Evolutionary conservation across 2,797 vertebrate species (phyloP).

Genomic region (Bovichtus variegatus): DNA sequence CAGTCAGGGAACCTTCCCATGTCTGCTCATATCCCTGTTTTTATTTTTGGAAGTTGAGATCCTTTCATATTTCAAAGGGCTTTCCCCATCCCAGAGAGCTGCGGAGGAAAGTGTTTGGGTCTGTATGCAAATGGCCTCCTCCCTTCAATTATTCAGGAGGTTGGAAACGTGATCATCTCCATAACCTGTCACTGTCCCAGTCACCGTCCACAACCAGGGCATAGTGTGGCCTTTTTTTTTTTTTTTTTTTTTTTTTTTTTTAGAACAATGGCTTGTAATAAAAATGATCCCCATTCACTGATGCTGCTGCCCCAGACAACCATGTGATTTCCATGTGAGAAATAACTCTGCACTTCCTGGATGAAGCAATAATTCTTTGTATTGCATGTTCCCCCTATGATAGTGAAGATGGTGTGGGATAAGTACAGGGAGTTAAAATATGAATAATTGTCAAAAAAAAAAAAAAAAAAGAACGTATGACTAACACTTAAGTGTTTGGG

Average conservation of each 20-base stretch:
- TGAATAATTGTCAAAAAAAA: background rate
- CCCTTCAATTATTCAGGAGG: constrained; percentile 77
- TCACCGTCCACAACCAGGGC: constrained; percentile 5
- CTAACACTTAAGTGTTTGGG: background rate
- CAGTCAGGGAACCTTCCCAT: background rate
- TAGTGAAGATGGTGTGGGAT: background rate
- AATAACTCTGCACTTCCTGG: constrained; percentile 16
- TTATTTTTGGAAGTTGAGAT: constrained; percentile 15
- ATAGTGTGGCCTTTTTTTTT: background rate
- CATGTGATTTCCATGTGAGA: constrained; percentile 69
- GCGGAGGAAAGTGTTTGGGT: constrained; percentile 79
- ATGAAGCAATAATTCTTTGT: constrained; percentile 7
- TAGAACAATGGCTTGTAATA: constrained; percentile 13
- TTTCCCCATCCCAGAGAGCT: constrained; percentile 26
- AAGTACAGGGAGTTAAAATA: background rate
- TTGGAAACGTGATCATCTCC: constrained; percentile 57
- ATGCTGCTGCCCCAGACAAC: constrained; percentile 19
- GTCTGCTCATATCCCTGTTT: background rate
- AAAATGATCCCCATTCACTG: constrained; percentile 48
- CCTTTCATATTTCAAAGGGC: constrained; percentile 2
- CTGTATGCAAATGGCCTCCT: constrained; percentile 80
- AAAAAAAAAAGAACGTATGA: background rate
- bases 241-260: background rate
- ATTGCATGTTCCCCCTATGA: background rate
- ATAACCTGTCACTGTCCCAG: constrained; percentile 10